Percentiles rank a stretch among this genome's conserved stretches.
Conservation (phyloP, 2,113 vertebrate species). For the Vulpes lagopus region DNA sequence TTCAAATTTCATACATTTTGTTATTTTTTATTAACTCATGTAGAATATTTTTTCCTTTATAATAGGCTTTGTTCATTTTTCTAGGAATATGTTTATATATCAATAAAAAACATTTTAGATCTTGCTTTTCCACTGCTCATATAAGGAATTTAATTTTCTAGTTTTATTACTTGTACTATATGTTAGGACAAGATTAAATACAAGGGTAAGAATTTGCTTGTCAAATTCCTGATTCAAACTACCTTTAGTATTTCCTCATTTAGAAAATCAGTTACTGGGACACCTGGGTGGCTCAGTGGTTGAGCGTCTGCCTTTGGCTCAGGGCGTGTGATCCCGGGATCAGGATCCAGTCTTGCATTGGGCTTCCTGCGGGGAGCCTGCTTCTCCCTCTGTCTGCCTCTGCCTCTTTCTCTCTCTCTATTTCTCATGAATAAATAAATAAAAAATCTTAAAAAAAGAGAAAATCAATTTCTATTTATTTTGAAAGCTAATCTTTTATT, state of each 20-base stretch:
- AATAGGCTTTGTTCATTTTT: not conserved
- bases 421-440: too few species aligned
- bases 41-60: not conserved
- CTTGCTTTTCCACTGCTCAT: not conserved
- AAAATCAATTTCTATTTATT: too few species aligned
- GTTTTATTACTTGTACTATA: not conserved
- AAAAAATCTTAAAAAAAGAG: too few species aligned
- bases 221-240: not conserved
- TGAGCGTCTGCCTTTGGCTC: too few species aligned
- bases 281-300: too few species aligned
- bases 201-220: not conserved
- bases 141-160: not conserved
- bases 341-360: too few species aligned
- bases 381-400: too few species aligned
- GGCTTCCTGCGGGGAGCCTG: too few species aligned
- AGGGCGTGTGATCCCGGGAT: too few species aligned
- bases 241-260: not conserved
- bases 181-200: not conserved
- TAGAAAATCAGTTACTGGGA: not conserved
- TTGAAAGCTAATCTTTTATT: not conserved
- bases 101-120: not conserved
- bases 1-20: not conserved
- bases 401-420: too few species aligned
- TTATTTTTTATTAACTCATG: not conserved
- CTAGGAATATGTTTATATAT: not conserved